Percentiles rank a stretch among this genome's conserved stretches.
These are phyloP conservation scores for Siphonodentalium dalli DNA, from an alignment of 2,888 invertebrate genomes.

Conservation along the genomic window DNA sequence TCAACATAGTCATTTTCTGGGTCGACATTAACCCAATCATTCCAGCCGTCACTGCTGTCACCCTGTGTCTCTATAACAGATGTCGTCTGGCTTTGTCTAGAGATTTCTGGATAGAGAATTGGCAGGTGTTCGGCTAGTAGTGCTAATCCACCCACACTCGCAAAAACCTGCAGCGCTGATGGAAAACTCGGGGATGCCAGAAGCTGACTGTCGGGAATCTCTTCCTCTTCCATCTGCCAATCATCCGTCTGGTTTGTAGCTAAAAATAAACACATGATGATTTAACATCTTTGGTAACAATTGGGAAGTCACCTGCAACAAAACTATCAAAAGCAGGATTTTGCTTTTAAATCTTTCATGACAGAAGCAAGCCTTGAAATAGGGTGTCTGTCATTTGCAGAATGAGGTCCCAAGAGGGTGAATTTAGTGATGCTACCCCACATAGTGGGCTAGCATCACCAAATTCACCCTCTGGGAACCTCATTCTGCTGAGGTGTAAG, in stretches of 20 bases:
- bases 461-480: too few relatives aligned
- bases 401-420: too few relatives aligned
- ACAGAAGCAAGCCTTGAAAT: background rate
- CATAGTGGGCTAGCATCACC: too few relatives aligned
- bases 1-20: constrained; percentile 64
- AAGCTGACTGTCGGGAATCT: constrained; percentile 49
- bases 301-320: too few relatives aligned
- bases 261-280: too few relatives aligned
- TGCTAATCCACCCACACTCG: constrained; percentile 85
- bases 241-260: constrained; percentile 22
- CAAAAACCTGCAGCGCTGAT: constrained; percentile 82
- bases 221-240: constrained; percentile 34
- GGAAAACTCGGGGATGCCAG: constrained; percentile 58
- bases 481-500: too few relatives aligned
- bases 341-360: background rate
- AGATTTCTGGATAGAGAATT: constrained; percentile 81
- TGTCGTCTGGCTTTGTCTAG: too few relatives aligned
- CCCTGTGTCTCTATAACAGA: too few relatives aligned
- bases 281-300: too few relatives aligned
- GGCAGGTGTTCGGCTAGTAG: constrained; percentile 88
- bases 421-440: too few relatives aligned
- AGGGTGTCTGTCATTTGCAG: background rate
- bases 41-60: constrained; percentile 28
- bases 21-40: constrained; percentile 71
- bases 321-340: too few relatives aligned